Percentiles rank a stretch among this genome's conserved stretches.
Conservation (phyloP, 2,888 invertebrate species). For the Eurytoma adleriae region DNA sequence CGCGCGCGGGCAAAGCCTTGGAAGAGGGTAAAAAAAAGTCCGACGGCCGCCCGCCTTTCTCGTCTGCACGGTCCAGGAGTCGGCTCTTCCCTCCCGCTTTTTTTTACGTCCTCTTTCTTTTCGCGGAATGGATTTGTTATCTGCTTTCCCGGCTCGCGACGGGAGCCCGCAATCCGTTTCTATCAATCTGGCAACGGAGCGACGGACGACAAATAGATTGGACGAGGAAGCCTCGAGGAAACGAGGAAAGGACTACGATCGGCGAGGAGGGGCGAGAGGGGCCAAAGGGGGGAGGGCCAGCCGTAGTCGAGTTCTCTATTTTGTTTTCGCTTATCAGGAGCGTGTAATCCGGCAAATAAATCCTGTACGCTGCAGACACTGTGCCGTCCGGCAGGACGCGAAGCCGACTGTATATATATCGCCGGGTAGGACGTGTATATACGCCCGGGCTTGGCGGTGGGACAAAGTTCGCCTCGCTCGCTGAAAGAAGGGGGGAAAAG, state of each 20-base stretch:
- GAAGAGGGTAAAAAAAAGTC: slow-evolving; percentile 5
- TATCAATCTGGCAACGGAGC: slow-evolving; percentile 65
- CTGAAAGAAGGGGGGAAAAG: background rate
- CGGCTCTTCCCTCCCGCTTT: slow-evolving; percentile 43
- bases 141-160: slow-evolving; percentile 66
- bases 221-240: slow-evolving; percentile 47
- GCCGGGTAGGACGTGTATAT: background rate
- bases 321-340: slow-evolving; percentile 68
- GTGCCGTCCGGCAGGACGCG: slow-evolving; percentile 50
- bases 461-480: slow-evolving; percentile 7
- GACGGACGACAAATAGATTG: slow-evolving; percentile 67
- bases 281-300: slow-evolving; percentile 16
- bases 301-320: slow-evolving; percentile 60
- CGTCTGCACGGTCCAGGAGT: slow-evolving; percentile 19
- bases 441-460: background rate
- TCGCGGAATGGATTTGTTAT: slow-evolving; percentile 67
- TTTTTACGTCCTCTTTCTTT: slow-evolving; percentile 56
- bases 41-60: slow-evolving; percentile 43
- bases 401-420: background rate
- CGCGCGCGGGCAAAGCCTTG: background rate
- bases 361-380: slow-evolving; percentile 67
- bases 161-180: slow-evolving; percentile 68
- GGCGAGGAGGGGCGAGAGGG: background rate
- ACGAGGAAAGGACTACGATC: slow-evolving; percentile 32
- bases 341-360: slow-evolving; percentile 69